Percentiles rank a stretch among this genome's conserved stretches.
Conservation (phyloP, 2,113 vertebrate genomes). For the Meriones unguiculatus region DNA sequence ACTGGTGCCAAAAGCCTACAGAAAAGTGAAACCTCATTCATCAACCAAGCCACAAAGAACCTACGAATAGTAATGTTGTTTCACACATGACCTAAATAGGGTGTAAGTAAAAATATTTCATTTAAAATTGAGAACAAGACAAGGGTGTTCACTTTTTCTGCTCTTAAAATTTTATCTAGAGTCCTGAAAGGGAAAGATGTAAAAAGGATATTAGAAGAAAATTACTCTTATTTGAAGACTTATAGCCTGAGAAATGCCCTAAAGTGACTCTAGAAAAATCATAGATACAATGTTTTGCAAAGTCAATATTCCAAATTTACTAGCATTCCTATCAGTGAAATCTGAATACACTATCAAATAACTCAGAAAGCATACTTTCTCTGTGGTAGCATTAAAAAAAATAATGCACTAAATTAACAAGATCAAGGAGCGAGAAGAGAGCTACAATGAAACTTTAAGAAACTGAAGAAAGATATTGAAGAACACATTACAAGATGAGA, state of each 20-base stretch:
- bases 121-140: neutral
- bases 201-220: neutral
- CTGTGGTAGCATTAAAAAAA: neutral
- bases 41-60: neutral
- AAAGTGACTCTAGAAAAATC: neutral
- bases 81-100: neutral
- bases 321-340: neutral
- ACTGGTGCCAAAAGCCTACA: neutral
- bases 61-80: neutral
- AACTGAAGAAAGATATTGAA: neutral
- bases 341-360: neutral
- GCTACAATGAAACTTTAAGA: neutral
- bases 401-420: neutral
- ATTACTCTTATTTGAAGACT: neutral
- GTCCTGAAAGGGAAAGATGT: no score
- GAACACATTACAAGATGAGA: neutral
- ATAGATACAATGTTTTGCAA: neutral
- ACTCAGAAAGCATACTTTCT: neutral
- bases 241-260: neutral
- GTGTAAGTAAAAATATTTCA: neutral
- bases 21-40: neutral
- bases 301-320: neutral
- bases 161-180: no score
- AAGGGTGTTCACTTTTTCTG: neutral
- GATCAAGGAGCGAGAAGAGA: neutral